Evolutionary conservation across 2,113 vertebrate genomes (phyloP).

Genomic region (Penelope pileata): DNA sequence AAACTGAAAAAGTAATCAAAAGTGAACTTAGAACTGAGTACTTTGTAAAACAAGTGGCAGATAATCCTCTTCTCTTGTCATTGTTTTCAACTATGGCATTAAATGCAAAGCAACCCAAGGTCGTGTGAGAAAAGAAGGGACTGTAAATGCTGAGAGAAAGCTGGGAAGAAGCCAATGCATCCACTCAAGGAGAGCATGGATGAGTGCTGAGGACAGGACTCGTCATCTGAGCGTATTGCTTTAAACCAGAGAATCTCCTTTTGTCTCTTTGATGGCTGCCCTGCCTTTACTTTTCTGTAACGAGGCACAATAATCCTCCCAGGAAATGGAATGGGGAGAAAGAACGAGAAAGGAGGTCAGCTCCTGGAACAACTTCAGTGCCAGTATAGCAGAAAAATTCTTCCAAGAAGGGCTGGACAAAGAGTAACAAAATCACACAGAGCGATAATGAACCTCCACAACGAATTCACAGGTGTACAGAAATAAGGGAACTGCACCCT

Average conservation of each 20-base stretch:
- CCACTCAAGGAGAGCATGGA: neutral
- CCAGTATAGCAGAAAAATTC: neutral
- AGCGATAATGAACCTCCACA: neutral
- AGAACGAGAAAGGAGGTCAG: neutral
- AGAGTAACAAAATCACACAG: neutral
- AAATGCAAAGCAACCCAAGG: neutral
- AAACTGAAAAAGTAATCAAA: neutral
- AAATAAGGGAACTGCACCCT: neutral
- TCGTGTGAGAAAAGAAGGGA: neutral
- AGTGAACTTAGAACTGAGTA: neutral
- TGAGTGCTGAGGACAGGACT: neutral
- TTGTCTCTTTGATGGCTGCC: neutral
- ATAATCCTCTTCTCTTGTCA: neutral
- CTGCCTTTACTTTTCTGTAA: neutral
- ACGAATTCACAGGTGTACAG: accelerated
- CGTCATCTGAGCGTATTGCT: neutral
- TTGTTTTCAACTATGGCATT: neutral
- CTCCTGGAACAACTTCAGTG: neutral
- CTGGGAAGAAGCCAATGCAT: neutral
- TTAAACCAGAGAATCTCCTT: neutral
- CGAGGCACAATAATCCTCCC: neutral
- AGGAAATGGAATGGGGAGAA: neutral
- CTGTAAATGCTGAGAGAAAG: neutral
- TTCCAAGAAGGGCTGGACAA: neutral
- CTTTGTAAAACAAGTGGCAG: neutral